Percentiles rank a stretch among this genome's conserved stretches.
Evolutionary conservation across 2,113 vertebrate genomes (phyloP).

Genomic region (Elanoides forficatus): DNA sequence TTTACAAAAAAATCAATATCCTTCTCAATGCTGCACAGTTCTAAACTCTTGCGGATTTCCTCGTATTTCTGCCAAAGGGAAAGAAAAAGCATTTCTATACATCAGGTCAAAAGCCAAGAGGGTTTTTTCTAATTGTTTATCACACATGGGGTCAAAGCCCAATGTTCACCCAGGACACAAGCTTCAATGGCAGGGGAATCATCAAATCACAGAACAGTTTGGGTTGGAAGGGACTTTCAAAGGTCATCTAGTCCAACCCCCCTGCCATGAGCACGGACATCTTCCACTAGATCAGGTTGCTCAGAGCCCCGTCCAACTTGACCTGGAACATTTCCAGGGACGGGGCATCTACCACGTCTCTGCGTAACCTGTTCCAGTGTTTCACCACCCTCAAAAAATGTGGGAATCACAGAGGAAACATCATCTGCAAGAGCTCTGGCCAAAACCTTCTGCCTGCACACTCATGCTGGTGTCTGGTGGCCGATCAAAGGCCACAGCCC

Average conservation of each 20-base stretch:
- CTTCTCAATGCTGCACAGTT: slow-evolving; percentile 87
- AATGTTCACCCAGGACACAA: background rate
- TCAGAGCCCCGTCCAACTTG: fast-evolving
- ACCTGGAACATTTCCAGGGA: background rate
- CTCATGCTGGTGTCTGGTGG: background rate
- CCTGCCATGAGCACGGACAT: background rate
- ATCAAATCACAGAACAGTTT: background rate
- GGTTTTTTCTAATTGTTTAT: fast-evolving
- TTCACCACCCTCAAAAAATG: background rate
- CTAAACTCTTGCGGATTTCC: slow-evolving; percentile 89
- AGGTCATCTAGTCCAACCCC: fast-evolving
- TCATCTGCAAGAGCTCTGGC: background rate
- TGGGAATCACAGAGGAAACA: background rate
- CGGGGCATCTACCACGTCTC: background rate
- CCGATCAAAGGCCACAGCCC: background rate
- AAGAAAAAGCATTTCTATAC: background rate
- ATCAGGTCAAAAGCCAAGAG: background rate
- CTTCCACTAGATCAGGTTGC: fast-evolving
- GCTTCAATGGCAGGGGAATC: background rate
- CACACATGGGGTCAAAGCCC: background rate
- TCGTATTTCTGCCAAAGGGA: slow-evolving; percentile 82
- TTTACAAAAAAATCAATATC: slow-evolving; percentile 90
- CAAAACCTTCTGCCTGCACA: background rate
- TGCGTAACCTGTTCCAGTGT: fast-evolving
- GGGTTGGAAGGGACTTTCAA: background rate